Conservation (phyloP, 2,113 vertebrate genomes). For the Harpagus bidentatus region DNA sequence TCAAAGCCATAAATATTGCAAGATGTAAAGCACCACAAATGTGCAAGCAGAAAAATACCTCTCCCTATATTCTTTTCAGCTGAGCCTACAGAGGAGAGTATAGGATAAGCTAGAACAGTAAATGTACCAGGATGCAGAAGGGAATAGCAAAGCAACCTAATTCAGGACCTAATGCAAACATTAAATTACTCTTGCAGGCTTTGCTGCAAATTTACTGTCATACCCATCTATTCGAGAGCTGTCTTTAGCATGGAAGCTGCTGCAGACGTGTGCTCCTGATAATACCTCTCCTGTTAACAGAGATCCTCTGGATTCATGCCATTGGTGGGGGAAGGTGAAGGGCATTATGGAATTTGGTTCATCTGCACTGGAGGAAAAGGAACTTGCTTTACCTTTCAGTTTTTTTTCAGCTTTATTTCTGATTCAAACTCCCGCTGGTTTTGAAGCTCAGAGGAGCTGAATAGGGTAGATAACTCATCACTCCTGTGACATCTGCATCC, state of each 20-base stretch:
- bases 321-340: background rate
- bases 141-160: background rate
- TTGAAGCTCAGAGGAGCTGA: background rate
- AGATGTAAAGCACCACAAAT: slow-evolving; percentile 35
- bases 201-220: background rate
- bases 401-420: background rate
- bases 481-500: background rate
- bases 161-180: background rate
- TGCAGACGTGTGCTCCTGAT: fast-evolving
- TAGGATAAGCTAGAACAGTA: background rate
- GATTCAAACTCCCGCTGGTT: background rate
- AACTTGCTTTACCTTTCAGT: background rate
- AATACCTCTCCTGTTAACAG: background rate
- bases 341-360: background rate
- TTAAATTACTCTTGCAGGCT: background rate
- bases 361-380: background rate
- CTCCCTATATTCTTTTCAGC: background rate
- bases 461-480: background rate
- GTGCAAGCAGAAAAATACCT: slow-evolving; percentile 34
- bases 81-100: background rate
- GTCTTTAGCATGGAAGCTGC: background rate
- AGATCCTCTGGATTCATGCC: background rate
- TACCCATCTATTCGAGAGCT: fast-evolving
- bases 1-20: slow-evolving; percentile 61
- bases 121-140: background rate